These are phyloP conservation scores for Crocodylus rhombifer DNA, from an alignment of 2,797 vertebrate species.

Conservation along the genomic window DNA sequence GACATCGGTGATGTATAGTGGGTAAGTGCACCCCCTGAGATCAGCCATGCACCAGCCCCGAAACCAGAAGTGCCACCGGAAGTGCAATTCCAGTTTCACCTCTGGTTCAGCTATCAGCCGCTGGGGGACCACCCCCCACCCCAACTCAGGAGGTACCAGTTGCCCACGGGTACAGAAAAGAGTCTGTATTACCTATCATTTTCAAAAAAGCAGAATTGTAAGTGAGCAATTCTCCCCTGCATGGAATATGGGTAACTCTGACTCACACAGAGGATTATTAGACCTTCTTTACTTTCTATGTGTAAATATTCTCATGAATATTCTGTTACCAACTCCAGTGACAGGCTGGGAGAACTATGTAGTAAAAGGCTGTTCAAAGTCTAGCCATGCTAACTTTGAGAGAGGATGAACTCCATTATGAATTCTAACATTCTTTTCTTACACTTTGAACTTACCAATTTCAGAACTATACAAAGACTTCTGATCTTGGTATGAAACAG, in stretches of 20 bases:
- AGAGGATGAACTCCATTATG: not conserved
- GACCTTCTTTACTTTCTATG: not conserved
- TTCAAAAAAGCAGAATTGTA: not conserved
- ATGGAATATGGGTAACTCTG: not conserved
- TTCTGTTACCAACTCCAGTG: not conserved
- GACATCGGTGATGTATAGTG: too few relatives aligned
- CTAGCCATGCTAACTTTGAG: not conserved
- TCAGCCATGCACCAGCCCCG: too few relatives aligned
- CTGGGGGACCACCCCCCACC: too few relatives aligned
- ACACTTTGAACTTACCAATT: not conserved
- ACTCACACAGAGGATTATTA: not conserved
- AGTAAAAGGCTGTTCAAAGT: not conserved
- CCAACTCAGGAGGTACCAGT: too few relatives aligned
- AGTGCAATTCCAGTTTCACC: too few relatives aligned
- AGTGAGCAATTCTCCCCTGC: not conserved
- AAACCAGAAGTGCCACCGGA: too few relatives aligned
- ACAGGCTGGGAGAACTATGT: not conserved
- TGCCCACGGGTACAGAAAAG: too few relatives aligned
- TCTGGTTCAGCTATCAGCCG: too few relatives aligned
- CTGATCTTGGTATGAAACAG: not conserved
- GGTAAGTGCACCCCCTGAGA: too few relatives aligned
- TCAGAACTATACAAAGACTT: not conserved
- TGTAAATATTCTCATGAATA: not conserved
- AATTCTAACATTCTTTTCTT: not conserved
- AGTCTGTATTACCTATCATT: not conserved